Conservation (phyloP, 2,797 vertebrate genomes). For the Semaprochilodus insignis region DNA sequence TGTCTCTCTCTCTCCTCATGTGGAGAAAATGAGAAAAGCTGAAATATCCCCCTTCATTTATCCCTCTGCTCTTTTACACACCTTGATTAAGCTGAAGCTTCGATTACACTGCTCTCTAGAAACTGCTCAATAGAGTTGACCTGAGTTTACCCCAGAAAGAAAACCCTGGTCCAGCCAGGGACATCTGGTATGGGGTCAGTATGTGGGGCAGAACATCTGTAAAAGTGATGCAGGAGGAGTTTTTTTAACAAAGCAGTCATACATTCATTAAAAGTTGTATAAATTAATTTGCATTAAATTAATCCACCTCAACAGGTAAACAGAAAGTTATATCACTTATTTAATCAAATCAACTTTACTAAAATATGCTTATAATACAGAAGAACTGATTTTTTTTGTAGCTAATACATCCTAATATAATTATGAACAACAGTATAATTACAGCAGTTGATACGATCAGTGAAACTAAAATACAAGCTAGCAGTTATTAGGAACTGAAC, state of each 20-base stretch:
- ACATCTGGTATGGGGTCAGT: neutral
- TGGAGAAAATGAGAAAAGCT: conserved; percentile 54
- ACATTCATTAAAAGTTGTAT: too few species aligned
- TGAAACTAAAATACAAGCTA: too few species aligned
- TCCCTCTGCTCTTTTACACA: conserved; percentile 23
- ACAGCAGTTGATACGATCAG: too few species aligned
- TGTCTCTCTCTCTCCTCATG: conserved; percentile 14
- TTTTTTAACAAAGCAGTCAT: neutral
- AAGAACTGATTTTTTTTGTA: too few species aligned
- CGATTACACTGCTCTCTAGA: conserved; percentile 53
- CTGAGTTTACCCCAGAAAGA: neutral
- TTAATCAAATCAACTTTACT: too few species aligned
- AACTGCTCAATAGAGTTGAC: conserved; percentile 47
- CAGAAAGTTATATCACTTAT: too few species aligned
- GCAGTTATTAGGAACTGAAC: too few species aligned
- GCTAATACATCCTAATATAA: too few species aligned
- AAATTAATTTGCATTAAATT: too few species aligned
- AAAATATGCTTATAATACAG: too few species aligned
- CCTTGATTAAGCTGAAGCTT: conserved; percentile 53
- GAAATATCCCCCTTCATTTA: conserved; percentile 46
- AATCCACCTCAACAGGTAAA: too few species aligned
- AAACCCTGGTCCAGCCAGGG: conserved; percentile 20
- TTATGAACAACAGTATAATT: too few species aligned
- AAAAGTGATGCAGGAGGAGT: neutral
- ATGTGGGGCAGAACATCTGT: neutral